Evolutionary conservation across 2,888 invertebrate genomes (phyloP).

Genomic region (Orthosia cruda): DNA sequence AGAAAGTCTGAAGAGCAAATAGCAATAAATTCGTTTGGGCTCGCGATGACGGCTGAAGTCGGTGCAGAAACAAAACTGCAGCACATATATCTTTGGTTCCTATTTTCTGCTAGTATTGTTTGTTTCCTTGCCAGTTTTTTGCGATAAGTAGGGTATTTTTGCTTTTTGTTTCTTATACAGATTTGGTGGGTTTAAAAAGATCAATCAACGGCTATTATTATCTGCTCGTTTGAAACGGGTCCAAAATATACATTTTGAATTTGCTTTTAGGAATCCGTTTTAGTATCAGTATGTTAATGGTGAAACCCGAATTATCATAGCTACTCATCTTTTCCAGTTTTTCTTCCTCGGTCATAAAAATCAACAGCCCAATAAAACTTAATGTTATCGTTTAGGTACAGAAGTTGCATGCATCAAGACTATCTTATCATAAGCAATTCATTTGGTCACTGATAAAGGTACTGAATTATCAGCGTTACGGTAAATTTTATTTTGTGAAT

Average conservation of each 20-base stretch:
- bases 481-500: constrained; percentile 27
- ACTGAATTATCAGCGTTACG: constrained; percentile 36
- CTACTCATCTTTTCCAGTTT: not conserved
- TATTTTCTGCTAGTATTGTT: constrained; percentile 80
- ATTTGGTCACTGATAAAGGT: constrained; percentile 35
- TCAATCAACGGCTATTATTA: too few species aligned
- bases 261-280: not conserved
- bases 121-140: constrained; percentile 69
- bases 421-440: constrained; percentile 59
- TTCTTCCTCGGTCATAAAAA: constrained; percentile 13
- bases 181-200: not conserved
- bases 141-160: constrained; percentile 58
- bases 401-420: constrained; percentile 27
- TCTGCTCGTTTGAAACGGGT: not conserved
- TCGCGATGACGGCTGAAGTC: constrained; percentile 88
- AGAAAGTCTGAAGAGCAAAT: constrained; percentile 80
- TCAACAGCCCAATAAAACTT: constrained; percentile 4
- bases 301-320: not conserved
- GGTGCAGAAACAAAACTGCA: constrained; percentile 88
- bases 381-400: constrained; percentile 14
- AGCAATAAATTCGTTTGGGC: constrained; percentile 87
- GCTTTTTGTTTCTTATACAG: constrained; percentile 43
- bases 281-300: not conserved
- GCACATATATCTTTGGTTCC: constrained; percentile 86
- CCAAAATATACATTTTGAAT: not conserved